phyloP scores from a whole-genome alignment of 2,888 invertebrate species.

The Beris morrisii region DNA sequence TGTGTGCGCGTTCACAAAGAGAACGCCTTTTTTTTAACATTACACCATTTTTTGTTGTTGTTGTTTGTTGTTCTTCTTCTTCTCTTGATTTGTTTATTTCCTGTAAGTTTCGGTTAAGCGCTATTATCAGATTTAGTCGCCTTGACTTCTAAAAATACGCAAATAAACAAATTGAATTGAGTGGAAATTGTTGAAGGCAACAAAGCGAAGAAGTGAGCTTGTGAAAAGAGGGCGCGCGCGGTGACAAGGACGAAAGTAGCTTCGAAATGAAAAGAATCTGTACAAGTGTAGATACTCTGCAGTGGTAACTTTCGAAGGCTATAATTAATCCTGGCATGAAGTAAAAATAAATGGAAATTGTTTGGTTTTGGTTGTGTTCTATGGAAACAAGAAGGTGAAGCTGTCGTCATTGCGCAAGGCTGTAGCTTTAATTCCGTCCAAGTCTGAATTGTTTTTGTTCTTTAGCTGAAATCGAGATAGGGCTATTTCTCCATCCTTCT shows the following conservation, averaged over 20 bases:
- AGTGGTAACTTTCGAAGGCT: neutral
- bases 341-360: no score
- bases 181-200: slow-evolving; percentile 13
- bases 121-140: slow-evolving; percentile 21
- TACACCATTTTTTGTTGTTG: neutral
- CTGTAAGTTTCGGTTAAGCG: slow-evolving; percentile 14
- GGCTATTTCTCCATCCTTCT: no score
- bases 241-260: neutral
- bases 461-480: no score
- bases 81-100: neutral
- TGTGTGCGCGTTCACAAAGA: neutral
- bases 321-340: neutral
- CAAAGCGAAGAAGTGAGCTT: neutral
- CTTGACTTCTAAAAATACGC: slow-evolving; percentile 24
- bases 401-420: no score
- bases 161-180: slow-evolving; percentile 11
- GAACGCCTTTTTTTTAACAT: neutral
- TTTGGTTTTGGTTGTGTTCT: no score
- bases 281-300: slow-evolving; percentile 7
- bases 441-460: no score
- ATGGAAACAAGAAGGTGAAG: no score
- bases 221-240: neutral
- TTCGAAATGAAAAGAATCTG: neutral
- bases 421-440: no score
- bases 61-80: neutral